Percentiles rank a stretch among this genome's conserved stretches.
Evolutionary conservation across 2,113 vertebrate genomes (phyloP).

Genomic region (Rana temporaria): DNA sequence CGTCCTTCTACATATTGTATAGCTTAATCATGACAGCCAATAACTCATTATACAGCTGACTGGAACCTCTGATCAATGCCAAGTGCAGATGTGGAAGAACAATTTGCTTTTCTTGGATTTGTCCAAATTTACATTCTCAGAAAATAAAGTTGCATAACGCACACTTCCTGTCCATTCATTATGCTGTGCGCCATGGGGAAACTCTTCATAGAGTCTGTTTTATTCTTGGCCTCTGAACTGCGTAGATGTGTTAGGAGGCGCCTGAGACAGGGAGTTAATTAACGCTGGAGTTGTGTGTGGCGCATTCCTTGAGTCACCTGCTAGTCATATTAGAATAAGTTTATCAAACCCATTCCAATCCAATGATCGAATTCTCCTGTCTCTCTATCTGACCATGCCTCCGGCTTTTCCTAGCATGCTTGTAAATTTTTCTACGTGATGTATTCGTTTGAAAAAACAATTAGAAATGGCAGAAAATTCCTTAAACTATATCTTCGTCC

Average conservation of each 20-base stretch:
- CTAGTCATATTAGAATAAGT: background rate
- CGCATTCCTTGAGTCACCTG: background rate
- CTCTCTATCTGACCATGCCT: no score
- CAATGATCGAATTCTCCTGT: no score
- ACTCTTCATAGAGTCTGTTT: background rate
- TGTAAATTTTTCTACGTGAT: no score
- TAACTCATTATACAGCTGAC: background rate
- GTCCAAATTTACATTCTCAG: background rate
- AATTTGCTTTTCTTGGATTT: conserved; percentile 19
- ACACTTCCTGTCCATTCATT: conserved; percentile 32
- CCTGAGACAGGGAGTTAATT: conserved; percentile 6
- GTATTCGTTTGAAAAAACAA: no score
- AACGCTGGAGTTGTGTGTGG: background rate
- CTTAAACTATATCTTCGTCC: no score
- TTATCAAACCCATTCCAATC: no score
- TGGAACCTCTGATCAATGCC: background rate
- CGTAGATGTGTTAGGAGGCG: background rate
- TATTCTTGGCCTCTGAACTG: conserved; percentile 9
- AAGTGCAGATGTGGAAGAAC: conserved; percentile 32
- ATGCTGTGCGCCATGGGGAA: conserved; percentile 15
- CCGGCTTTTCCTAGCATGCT: no score
- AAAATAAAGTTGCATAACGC: background rate
- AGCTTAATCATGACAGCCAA: no score
- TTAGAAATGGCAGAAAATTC: no score
- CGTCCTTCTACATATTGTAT: no score